Evolutionary conservation across 2,888 invertebrate species (phyloP).

Genomic region (Colostygia pectinataria): DNA sequence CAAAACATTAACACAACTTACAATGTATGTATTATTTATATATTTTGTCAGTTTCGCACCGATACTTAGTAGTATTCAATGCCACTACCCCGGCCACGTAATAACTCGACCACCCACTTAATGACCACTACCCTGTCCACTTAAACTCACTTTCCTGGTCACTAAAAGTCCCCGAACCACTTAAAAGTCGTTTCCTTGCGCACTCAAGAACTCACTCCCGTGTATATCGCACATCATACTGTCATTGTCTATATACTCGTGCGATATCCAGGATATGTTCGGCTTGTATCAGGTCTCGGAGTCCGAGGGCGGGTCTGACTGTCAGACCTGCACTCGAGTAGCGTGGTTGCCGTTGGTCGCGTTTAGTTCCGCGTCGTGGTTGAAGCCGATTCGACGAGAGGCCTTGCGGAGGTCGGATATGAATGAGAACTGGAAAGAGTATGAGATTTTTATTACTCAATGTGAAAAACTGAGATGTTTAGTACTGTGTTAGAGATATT

Average conservation of each 20-base stretch:
- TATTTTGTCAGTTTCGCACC: too few species aligned
- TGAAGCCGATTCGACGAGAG: constrained; percentile 49
- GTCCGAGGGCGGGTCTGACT: constrained; percentile 51
- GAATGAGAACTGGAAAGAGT: constrained; percentile 63
- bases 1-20: neutral
- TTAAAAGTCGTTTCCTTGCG: constrained; percentile 8
- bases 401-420: constrained; percentile 70
- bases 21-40: too few species aligned
- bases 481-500: too few species aligned
- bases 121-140: constrained; percentile 2
- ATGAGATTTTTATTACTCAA: neutral
- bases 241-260: constrained; percentile 52
- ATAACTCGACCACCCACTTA: neutral
- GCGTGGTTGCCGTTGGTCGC: constrained; percentile 68
- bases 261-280: constrained; percentile 72
- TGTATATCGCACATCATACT: constrained; percentile 6
- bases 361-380: constrained; percentile 67
- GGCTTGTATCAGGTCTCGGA: constrained; percentile 56
- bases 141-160: too few species aligned
- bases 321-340: constrained; percentile 73
- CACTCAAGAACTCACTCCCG: constrained; percentile 23
- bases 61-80: neutral
- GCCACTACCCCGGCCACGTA: neutral
- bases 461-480: neutral
- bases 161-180: constrained; percentile 4